Evolutionary conservation across 2,888 invertebrate species (phyloP), one percentile per base, ranked within the genome.

Genomic region (Lasioglossum oenotherae): DNA sequence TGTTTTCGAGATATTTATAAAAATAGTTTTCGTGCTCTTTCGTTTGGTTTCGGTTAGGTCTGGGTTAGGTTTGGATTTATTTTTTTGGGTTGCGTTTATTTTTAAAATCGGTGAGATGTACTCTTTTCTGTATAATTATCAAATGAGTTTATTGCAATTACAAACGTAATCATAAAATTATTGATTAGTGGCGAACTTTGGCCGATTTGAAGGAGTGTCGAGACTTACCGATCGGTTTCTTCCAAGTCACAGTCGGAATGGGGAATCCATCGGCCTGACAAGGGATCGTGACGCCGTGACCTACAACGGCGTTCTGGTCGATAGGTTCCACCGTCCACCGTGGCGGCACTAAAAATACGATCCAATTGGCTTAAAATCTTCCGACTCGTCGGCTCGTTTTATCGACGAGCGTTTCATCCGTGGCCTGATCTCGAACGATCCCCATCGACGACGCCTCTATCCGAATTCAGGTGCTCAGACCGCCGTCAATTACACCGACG

Each of bases 251-350:
- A 31, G 94, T 94, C 14, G 98, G 98, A 41, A 96, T 94, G 0
- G 98, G 98, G 92, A 97, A 97, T 60, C 98, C 98, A 78, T 97
- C 97, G 16, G 98, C 97, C 93, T 97, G 96, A 93, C 98, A 98
- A 89, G 97, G 96, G 88, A 98, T 95, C 8, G 96, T 96, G 81
- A 97, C 96, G 4, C 96, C 95, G 92, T 97, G 97, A 53, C 98
- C 98, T 77, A 97, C 96, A 89, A 97, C 96, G 74, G 97, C 97
- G 80, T 97, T 97, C 90, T 97, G 97, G 94, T 98, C 97, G 93
- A 96, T 96, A 16, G 97, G 97, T 93, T 98, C 97, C 92, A 97
- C 95, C 81, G 97, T 96, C 97, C 97, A 97, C 92, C 97, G 97
- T 10, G 98, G 97, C 35, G 98, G 98, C 88, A 98, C 98, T 98